These are phyloP conservation scores for Brienomyrus longianalis DNA, from an alignment of 2,113 vertebrate species.

Conservation along the genomic window DNA sequence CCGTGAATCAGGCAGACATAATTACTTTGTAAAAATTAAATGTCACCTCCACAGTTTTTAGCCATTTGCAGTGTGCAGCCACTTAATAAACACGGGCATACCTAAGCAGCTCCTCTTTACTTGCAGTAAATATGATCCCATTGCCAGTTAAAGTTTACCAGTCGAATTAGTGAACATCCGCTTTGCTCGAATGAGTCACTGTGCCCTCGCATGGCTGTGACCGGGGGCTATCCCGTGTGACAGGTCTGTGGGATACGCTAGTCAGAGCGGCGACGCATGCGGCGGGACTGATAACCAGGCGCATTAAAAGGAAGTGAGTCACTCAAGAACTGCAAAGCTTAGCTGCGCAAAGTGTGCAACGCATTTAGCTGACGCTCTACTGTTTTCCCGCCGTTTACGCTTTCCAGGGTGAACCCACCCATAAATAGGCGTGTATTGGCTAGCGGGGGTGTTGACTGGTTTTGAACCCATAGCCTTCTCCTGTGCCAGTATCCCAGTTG, in stretches of 20 bases:
- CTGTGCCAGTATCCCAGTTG: not conserved
- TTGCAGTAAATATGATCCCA: not conserved
- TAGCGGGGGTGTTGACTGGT: not conserved
- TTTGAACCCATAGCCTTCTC: not conserved
- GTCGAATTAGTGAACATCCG: not conserved
- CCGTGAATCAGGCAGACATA: conserved; percentile 36
- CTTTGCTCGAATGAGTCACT: not conserved
- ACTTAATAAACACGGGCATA: not conserved
- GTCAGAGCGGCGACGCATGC: not conserved
- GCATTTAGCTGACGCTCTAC: not conserved
- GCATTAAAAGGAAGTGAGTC: not conserved
- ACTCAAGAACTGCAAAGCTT: not conserved
- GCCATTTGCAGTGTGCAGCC: not conserved
- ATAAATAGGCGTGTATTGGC: not conserved
- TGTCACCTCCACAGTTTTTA: conserved; percentile 35
- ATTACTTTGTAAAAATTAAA: conserved; percentile 32
- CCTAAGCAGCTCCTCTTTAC: not conserved
- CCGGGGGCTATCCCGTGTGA: not conserved
- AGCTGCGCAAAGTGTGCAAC: not conserved
- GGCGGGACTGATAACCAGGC: not conserved
- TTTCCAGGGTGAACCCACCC: not conserved
- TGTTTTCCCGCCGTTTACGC: not conserved
- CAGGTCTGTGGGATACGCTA: not conserved
- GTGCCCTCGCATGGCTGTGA: not conserved
- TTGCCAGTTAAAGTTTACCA: not conserved